Conservation (phyloP, 2,888 invertebrate species). For the Cyclophora albipunctata region DNA sequence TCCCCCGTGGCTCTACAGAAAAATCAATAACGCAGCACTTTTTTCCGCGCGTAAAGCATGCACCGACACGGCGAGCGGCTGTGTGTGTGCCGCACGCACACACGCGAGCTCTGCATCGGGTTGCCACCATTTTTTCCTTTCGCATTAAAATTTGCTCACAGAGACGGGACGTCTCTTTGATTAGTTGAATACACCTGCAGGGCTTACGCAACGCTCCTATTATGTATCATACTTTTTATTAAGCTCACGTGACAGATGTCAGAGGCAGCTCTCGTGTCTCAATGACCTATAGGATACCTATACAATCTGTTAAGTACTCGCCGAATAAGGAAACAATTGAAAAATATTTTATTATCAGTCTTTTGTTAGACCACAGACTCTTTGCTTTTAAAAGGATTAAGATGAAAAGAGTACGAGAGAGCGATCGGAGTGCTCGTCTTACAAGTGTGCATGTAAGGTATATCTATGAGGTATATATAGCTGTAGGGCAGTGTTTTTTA, state of each 20-base stretch:
- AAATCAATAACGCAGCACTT: conserved; percentile 77
- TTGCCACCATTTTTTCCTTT: conserved; percentile 59
- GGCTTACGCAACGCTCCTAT: conserved; percentile 35
- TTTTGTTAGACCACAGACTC: conserved; percentile 50
- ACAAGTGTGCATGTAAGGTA: conserved; percentile 16
- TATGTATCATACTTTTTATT: neutral
- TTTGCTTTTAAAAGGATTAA: conserved; percentile 52
- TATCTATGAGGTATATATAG: conserved; percentile 1
- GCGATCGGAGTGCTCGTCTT: conserved; percentile 28
- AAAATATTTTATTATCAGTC: conserved; percentile 45
- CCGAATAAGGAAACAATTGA: conserved; percentile 37
- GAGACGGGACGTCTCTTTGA: conserved; percentile 43
- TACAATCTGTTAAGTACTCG: too few species aligned
- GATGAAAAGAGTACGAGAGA: conserved; percentile 39
- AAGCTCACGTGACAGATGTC: too few species aligned
- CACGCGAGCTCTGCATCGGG: conserved; percentile 44
- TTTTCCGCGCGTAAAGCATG: conserved; percentile 77
- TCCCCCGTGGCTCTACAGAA: conserved; percentile 66
- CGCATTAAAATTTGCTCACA: conserved; percentile 52
- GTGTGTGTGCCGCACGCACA: conserved; percentile 52
- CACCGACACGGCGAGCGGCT: conserved; percentile 52
- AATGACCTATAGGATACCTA: too few species aligned
- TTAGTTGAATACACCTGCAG: conserved; percentile 53
- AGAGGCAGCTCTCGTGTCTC: too few species aligned
- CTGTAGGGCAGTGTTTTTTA: conserved; percentile 22